A percentile compares a stretch with the other conserved stretches of the same genome.
These are phyloP conservation scores for Serinus canaria DNA, from an alignment of 2,113 vertebrate species.

Conservation along the genomic window DNA sequence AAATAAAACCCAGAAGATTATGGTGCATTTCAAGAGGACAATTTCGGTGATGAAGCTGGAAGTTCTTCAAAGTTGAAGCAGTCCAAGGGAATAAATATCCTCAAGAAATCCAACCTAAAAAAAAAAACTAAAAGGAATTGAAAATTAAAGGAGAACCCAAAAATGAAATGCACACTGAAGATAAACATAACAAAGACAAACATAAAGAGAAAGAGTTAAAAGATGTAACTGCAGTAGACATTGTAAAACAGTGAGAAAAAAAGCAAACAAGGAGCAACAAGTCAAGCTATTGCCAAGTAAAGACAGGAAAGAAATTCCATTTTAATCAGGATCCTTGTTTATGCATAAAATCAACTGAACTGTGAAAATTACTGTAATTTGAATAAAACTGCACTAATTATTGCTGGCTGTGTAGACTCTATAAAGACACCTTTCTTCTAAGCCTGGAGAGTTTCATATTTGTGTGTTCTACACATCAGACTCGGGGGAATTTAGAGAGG, in stretches of 20 bases:
- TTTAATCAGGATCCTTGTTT: conserved; percentile 67
- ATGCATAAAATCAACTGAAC: not conserved
- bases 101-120: conserved; percentile 93
- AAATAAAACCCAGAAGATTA: conserved; percentile 93
- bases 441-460: conserved; percentile 7
- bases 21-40: conserved; percentile 92
- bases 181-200: conserved; percentile 87
- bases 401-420: conserved; percentile 24
- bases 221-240: conserved; percentile 87
- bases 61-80: conserved; percentile 92
- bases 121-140: conserved; percentile 86
- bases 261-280: conserved; percentile 79
- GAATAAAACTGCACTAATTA: not conserved
- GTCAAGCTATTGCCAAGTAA: conserved; percentile 84
- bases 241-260: conserved; percentile 85
- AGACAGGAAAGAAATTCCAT: conserved; percentile 84
- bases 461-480: conserved; percentile 27
- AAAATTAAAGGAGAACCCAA: conserved; percentile 92
- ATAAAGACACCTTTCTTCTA: conserved; percentile 42
- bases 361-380: conserved; percentile 64
- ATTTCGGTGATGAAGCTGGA: conserved; percentile 89
- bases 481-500: conserved; percentile 18
- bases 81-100: conserved; percentile 91
- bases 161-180: conserved; percentile 76
- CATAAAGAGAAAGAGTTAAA: conserved; percentile 92